Evolutionary conservation across 2,113 vertebrate species (phyloP), one percentile per base, ranked within the genome.

Genomic region (Phyllostomus discolor): DNA sequence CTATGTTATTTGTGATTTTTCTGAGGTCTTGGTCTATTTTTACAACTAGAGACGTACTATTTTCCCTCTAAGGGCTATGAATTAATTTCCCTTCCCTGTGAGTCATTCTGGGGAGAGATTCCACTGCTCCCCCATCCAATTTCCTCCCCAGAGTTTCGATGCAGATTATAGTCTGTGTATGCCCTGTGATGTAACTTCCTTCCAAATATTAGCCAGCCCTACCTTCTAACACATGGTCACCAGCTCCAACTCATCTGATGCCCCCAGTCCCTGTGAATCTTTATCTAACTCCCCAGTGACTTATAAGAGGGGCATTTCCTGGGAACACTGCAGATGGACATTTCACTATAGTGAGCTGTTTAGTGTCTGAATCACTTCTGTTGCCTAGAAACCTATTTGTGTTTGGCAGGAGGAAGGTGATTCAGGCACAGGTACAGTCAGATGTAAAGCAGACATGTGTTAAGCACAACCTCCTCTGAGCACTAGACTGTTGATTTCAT

Each of bases 231-330:
- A 54, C 33, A 28, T 5, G 46, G 91, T 81, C 31, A 70, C 31
- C 4, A 33, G 66, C n/a, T 52, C 50, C 3, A 11, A 83, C 31
- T 86, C 57, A 70, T 33, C n/a, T 24, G 80, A 54, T 33, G 12
- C 17, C 52, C 33, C 76, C 31, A 33, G 76, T 2, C 73, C 17
- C 73, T 1, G 35, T n/a, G n/a, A 38, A 72, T 88, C 57, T 84
- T 46, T 46, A 41, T 22, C 64, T 38, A 0, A 22, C 26, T 84
- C 41, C 20, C 41, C 28, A 12, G 83, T 76, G 87, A 95, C 80
- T 84, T 87, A 38, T 16, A 50, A 93, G 90, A 89, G 59, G 66
- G 59, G 24, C 84, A 94, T 73, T 98, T 97, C 96, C 96, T 97
- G 96, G 94, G 95, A 95, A 90, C 48, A 73, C 1, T 20, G 57